phyloP scores from a whole-genome alignment of 2,797 vertebrate genomes.

The Macroramphosus scolopax region DNA sequence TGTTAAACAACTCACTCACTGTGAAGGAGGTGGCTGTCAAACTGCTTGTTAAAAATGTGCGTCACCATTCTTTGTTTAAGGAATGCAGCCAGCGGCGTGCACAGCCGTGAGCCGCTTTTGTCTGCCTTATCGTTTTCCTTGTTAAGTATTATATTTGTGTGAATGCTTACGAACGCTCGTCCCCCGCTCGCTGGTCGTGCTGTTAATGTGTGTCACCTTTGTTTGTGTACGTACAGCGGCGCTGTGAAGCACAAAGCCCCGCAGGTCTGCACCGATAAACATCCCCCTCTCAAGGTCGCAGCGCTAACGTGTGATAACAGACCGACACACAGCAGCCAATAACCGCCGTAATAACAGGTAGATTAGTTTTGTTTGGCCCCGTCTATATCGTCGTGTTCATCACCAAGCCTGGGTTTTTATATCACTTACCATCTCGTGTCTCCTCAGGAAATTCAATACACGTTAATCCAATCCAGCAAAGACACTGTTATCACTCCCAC shows the following conservation, averaged over 20 bases:
- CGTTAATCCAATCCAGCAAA: slow-evolving; percentile 3
- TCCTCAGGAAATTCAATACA: slow-evolving; percentile 6
- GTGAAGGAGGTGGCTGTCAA: too few species aligned
- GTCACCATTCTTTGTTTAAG: too few species aligned
- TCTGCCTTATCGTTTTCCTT: too few species aligned
- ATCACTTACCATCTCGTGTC: slow-evolving; percentile 14
- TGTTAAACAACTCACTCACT: too few species aligned
- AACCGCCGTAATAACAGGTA: slow-evolving; percentile 16
- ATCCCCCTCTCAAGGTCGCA: slow-evolving; percentile 34
- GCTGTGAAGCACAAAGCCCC: background rate
- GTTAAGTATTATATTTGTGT: too few species aligned
- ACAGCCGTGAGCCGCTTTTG: too few species aligned
- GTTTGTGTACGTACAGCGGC: background rate
- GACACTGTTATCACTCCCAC: slow-evolving; percentile 11
- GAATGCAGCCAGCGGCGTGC: too few species aligned
- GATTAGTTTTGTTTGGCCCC: slow-evolving; percentile 3
- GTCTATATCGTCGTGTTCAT: slow-evolving; percentile 10
- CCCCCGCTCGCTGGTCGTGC: too few species aligned
- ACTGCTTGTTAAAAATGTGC: too few species aligned
- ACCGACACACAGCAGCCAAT: background rate
- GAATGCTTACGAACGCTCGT: too few species aligned
- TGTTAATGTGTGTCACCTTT: too few species aligned
- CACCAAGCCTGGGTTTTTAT: slow-evolving; percentile 6
- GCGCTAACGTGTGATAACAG: slow-evolving; percentile 16
- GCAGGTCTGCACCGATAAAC: slow-evolving; percentile 11